A percentile compares a stretch with the other conserved stretches of the same genome.
Evolutionary conservation across 2,797 vertebrate genomes (phyloP).

Genomic region (Hoplostethus mediterraneus): DNA sequence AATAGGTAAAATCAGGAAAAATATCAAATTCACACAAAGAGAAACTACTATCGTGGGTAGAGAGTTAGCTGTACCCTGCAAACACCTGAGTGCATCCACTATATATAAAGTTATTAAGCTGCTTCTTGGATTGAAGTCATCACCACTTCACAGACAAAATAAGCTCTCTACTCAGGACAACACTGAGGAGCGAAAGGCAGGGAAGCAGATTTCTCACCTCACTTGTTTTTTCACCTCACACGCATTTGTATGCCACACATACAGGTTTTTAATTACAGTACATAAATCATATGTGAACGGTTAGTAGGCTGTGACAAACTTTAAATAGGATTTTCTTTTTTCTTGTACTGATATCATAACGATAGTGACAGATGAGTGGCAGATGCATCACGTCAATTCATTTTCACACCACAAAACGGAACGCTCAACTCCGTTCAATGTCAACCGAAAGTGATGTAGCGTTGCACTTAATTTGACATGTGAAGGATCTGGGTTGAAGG

Average conservation of each 20-base stretch:
- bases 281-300: conserved; percentile 40
- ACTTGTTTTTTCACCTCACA: too few species aligned
- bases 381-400: not conserved
- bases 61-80: too few species aligned
- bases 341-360: conserved; percentile 6
- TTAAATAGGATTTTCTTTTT: conserved; percentile 38
- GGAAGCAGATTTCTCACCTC: not conserved
- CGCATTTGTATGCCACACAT: conserved; percentile 23
- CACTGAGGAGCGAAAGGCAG: conserved; percentile 17
- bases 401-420: not conserved
- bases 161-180: conserved; percentile 5
- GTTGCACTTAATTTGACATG: not conserved
- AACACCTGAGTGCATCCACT: too few species aligned
- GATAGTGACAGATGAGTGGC: not conserved
- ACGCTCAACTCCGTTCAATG: not conserved
- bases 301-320: conserved; percentile 26
- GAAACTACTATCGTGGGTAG: too few species aligned
- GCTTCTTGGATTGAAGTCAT: too few species aligned
- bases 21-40: too few species aligned
- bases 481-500: too few species aligned
- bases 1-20: not conserved
- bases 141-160: too few species aligned
- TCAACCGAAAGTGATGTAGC: not conserved
- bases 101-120: too few species aligned
- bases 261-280: conserved; percentile 27